Evolutionary conservation across 2,888 invertebrate species (phyloP), one percentile per base, ranked within the genome.

Genomic region (Anorthoa munda): DNA sequence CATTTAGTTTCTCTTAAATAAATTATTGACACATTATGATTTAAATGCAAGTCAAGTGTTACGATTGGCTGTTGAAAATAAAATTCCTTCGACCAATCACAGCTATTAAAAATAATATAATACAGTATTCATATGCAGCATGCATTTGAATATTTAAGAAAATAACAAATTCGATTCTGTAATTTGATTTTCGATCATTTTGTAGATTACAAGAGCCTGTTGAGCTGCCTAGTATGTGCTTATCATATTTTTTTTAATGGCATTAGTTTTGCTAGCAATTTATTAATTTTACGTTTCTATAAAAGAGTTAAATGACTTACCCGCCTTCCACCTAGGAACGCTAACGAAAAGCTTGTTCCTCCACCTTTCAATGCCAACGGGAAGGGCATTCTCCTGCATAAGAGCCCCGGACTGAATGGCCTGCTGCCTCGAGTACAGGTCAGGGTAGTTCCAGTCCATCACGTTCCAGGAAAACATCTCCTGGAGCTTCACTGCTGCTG

Each of bases 311-410:
- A 2, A 31, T 59, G 9, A 78, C 97, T 96, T 90, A 98, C 98
- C 98, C 92, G 97, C 94, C 82, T 97, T 96, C 98, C 98, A 98
- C 87, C 98, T 97, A 0, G 98, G 98, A 3, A 98, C 97, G 15
- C 97, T 97, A 39, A 98, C 97, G 91, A 98, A 98, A n/a, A 98
- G 95, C 85, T 98, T 98, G 90, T 98, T 97, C 79, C 96, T 97
- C 97, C 98, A 98, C 75, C 98, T 95, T 92, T 98, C 98, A 46
- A 98, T 97, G 26, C 98, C 98, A 1, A 98, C 98, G 0, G 98
- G 98, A 2, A 98, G 94, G 67, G 97, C 98, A 90, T 98, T 98
- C 89, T 98, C 97, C 0, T 98, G 98, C 15, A 98, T 97, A 83
- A 97, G 97, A 63, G 97, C 97, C 9, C 97, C 97, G 0, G 96